These are phyloP conservation scores for Argyra leucocephala DNA, from an alignment of 2,888 invertebrate species.

Conservation along the genomic window DNA sequence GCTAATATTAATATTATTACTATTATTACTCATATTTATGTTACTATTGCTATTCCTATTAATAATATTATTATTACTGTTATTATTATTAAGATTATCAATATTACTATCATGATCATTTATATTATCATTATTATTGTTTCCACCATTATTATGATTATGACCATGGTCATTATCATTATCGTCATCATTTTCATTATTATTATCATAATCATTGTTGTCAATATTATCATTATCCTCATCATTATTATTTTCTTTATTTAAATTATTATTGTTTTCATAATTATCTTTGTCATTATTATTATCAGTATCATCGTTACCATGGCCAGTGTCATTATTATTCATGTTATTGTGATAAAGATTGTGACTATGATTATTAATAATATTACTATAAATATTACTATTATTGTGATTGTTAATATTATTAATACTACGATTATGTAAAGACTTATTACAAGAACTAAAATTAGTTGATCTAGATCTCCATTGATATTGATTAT, in stretches of 20 bases:
- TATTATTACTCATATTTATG: background rate
- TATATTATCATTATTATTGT: background rate
- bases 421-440: constrained; percentile 2
- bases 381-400: background rate
- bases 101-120: background rate
- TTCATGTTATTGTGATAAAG: background rate
- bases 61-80: background rate
- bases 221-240: background rate
- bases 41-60: background rate
- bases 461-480: background rate
- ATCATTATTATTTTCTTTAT: background rate
- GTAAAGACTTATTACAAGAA: background rate
- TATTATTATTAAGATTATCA: background rate
- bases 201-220: background rate
- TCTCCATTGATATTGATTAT: constrained; percentile 63
- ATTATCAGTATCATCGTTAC: background rate
- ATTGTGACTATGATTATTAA: background rate
- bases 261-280: background rate
- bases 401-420: constrained; percentile 2
- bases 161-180: background rate
- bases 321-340: background rate
- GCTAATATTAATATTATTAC: background rate
- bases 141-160: no score
- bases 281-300: background rate
- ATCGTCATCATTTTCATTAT: background rate